These are phyloP conservation scores for Amphiduros pacificus DNA, from an alignment of 2,888 invertebrate genomes.

Conservation along the genomic window DNA sequence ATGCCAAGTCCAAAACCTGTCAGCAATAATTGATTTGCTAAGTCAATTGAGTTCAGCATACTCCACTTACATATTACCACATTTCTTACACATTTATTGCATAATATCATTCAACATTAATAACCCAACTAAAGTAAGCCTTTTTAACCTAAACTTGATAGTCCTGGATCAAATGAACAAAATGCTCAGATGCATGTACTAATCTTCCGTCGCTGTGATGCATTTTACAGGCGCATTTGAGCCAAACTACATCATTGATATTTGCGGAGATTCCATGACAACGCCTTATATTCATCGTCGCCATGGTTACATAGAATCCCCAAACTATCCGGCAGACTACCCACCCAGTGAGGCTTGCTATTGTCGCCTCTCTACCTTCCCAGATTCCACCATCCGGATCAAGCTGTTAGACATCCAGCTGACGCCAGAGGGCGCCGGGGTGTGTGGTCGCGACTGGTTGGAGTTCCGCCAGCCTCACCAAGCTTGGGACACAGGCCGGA, in stretches of 20 bases:
- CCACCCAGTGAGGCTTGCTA: slow-evolving; percentile 1
- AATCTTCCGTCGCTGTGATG: too few species aligned
- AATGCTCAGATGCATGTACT: too few species aligned
- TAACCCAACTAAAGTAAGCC: too few species aligned
- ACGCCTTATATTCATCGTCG: neutral
- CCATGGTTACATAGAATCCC: slow-evolving; percentile 7
- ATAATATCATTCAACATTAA: too few species aligned
- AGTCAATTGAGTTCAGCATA: too few species aligned
- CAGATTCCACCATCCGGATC: neutral
- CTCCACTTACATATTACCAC: too few species aligned
- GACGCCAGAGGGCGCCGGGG: neutral
- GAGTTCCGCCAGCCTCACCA: neutral
- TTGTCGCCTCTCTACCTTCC: slow-evolving; percentile 3
- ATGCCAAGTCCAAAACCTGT: too few species aligned
- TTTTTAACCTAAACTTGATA: too few species aligned
- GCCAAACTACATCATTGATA: slow-evolving; percentile 6
- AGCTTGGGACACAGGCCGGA: neutral
- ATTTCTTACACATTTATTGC: too few species aligned
- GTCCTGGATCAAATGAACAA: too few species aligned
- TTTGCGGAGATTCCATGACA: slow-evolving; percentile 1
- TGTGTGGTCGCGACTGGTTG: neutral
- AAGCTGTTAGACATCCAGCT: neutral
- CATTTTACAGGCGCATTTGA: slow-evolving; percentile 11
- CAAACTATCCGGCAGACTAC: slow-evolving; percentile 5
- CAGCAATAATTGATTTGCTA: too few species aligned